Base-by-base conservation (phyloP, 2,797 vertebrate species). In the Todus mexicanus region DNA sequence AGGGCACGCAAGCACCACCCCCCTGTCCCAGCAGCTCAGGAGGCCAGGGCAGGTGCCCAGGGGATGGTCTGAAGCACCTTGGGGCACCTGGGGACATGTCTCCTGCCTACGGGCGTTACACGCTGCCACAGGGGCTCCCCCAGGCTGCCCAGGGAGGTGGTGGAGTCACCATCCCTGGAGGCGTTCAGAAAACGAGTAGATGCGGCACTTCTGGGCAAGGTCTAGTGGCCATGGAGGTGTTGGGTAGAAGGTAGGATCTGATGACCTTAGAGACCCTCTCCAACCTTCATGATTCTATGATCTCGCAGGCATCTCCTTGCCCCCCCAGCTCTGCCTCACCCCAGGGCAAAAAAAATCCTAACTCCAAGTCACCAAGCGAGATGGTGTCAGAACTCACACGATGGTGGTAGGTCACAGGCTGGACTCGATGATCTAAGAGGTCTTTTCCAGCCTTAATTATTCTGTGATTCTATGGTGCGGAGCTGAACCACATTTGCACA, bases 61-160 rank as follows among this genome's bases (percentile, higher is more conserved):
- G 23, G 53, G 48, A 56, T 2, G 37, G 9, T 4, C n/a, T 29
- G 43, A 42, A 25, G 59, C 37, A 47, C 63, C n/a, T 17, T 6
- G 40, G 48, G 68, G 33, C 31, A n/a, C 40, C 14, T 9, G 11
- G 43, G 2, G 11, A 33, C 4, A 16, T 8, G 8, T 29, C 21
- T 48, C 16, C n/a, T 69, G 54, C 33, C 81, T 37, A 8, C 2
- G 3, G 27, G 10, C 7, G 2, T 3, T 0, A 1, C 15, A 27
- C 47, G 18, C 1, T 2, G 15, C 38, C 61, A 71, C 42, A 43
- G 1, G 2, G 29, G 56, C 18, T 57, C 22, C 33, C 15, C 51
- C 6, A 1, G 59, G 59, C n/a, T n/a, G n/a, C n/a, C n/a, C n/a
- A n/a, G n/a, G n/a, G n/a, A n/a, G 8, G 25, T 31, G 60, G 31